These are phyloP conservation scores for Cheilosia vernalis DNA, from an alignment of 2,888 invertebrate genomes.

Conservation along the genomic window DNA sequence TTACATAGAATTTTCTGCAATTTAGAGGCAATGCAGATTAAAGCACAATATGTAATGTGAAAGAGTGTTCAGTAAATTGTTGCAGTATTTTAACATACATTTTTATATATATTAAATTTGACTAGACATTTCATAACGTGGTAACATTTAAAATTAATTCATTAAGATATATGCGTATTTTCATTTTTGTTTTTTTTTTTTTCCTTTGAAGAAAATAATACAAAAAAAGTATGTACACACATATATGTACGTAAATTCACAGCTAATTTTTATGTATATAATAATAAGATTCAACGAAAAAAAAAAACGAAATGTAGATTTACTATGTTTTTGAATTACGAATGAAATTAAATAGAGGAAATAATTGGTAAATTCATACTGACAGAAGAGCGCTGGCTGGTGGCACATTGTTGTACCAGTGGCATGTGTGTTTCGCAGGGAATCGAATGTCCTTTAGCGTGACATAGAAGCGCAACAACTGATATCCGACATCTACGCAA, in stretches of 20 bases:
- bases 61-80: slow-evolving; percentile 16
- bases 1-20: neutral
- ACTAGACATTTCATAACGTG: slow-evolving; percentile 27
- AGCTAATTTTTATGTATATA: neutral
- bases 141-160: slow-evolving; percentile 23
- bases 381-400: no score
- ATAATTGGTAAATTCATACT: no score
- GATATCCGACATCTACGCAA: no score
- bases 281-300: no score
- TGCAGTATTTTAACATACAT: slow-evolving; percentile 15
- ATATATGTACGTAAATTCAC: slow-evolving; percentile 17
- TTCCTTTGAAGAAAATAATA: neutral
- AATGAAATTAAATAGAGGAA: no score
- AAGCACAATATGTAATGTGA: slow-evolving; percentile 11
- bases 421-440: no score
- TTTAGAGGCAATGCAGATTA: slow-evolving; percentile 8
- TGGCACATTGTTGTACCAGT: no score
- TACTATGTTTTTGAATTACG: no score
- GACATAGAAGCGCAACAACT: no score
- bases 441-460: no score
- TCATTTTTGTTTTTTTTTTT: neutral
- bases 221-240: neutral
- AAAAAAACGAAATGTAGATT: no score
- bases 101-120: slow-evolving; percentile 8
- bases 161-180: slow-evolving; percentile 1